Conservation (phyloP, 2,113 vertebrate species). For the Sminthopsis crassicaudata region DNA sequence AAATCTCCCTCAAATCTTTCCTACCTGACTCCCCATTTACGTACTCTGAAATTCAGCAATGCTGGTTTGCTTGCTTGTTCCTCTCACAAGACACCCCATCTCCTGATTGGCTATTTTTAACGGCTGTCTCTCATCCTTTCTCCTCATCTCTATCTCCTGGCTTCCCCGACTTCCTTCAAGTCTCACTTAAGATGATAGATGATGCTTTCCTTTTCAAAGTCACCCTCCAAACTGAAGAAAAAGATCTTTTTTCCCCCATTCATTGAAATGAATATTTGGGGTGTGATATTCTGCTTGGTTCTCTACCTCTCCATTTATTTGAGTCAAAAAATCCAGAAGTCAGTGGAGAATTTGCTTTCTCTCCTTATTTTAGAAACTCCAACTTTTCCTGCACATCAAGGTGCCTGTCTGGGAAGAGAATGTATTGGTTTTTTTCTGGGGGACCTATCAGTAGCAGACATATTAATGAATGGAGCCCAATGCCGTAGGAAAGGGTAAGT, state of each 20-base stretch:
- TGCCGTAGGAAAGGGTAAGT: constrained; percentile 37
- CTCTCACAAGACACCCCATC: neutral
- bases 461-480: constrained; percentile 37
- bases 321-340: constrained; percentile 41
- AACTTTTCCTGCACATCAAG: constrained; percentile 43
- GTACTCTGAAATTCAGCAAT: neutral
- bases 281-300: constrained; percentile 2
- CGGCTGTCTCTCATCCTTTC: neutral
- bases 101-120: neutral
- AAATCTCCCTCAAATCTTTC: neutral
- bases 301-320: constrained; percentile 13
- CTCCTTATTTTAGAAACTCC: constrained; percentile 50
- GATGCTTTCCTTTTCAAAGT: constrained; percentile 37
- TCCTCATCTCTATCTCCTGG: neutral
- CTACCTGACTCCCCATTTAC: neutral
- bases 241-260: constrained; percentile 10
- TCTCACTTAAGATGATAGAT: neutral
- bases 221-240: constrained; percentile 41
- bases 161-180: neutral
- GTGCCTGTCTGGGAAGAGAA: constrained; percentile 39
- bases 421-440: constrained; percentile 36
- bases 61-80: neutral
- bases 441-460: constrained; percentile 40
- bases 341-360: constrained; percentile 54
- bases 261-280: constrained; percentile 52